These are phyloP conservation scores for Tachina grossa DNA, from an alignment of 2,888 invertebrate genomes.

Conservation along the genomic window DNA sequence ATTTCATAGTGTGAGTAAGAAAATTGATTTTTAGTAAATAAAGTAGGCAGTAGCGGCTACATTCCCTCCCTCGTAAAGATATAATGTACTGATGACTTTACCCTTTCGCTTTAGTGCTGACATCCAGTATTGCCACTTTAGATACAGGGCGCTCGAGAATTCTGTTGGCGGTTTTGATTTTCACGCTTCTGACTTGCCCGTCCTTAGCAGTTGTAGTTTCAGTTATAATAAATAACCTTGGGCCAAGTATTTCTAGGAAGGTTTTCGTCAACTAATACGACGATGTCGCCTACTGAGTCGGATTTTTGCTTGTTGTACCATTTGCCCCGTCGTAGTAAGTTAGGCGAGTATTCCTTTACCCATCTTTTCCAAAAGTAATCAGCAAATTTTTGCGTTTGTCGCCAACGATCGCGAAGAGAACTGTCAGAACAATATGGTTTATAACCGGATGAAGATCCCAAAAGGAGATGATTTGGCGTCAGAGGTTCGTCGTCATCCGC, in stretches of 20 bases:
- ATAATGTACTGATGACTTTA: background rate
- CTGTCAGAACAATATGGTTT: conserved; percentile 43
- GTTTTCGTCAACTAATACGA: conserved; percentile 19
- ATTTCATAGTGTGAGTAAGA: background rate
- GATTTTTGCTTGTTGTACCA: conserved; percentile 49
- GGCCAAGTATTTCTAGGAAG: conserved; percentile 15
- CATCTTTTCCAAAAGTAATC: conserved; percentile 68
- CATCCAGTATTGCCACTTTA: no score
- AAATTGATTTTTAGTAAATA: background rate
- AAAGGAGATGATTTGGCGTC: conserved; percentile 67
- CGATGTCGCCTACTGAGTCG: conserved; percentile 25
- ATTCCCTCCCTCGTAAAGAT: conserved; percentile 46
- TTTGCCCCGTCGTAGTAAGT: conserved; percentile 54
- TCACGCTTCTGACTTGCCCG: conserved; percentile 36
- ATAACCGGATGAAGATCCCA: conserved; percentile 52
- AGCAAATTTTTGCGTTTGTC: conserved; percentile 58
- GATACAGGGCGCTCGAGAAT: background rate
- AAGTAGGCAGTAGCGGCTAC: conserved; percentile 7
- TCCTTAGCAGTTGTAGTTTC: conserved; percentile 22
- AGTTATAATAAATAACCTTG: conserved; percentile 4
- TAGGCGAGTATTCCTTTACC: conserved; percentile 63
- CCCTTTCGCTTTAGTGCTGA: no score
- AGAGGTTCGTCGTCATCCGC: conserved; percentile 66
- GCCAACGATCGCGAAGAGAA: conserved; percentile 65
- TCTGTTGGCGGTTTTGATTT: conserved; percentile 6